Conservation (phyloP, 2,797 vertebrate genomes). For the Apogon hyalosoma region DNA sequence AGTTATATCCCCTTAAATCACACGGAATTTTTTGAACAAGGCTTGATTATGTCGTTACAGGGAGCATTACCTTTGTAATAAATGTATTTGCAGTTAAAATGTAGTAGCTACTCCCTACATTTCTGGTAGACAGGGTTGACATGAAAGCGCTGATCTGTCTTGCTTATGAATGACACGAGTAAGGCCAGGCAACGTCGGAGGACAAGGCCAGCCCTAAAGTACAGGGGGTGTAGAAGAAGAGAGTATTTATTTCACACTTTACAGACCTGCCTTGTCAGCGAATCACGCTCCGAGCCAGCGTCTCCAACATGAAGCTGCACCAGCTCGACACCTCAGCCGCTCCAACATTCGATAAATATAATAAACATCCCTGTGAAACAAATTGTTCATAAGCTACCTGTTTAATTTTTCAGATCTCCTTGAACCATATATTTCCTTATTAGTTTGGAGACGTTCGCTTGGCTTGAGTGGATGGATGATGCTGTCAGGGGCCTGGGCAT, state of each 20-base stretch:
- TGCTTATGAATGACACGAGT: constrained; percentile 57
- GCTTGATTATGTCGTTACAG: no score
- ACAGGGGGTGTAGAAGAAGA: constrained; percentile 65
- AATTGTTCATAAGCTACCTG: constrained; percentile 99
- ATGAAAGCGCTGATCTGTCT: constrained; percentile 49
- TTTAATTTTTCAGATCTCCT: constrained; percentile 99
- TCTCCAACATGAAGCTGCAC: constrained; percentile 52
- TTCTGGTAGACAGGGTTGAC: neutral
- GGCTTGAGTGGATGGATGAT: constrained; percentile 97
- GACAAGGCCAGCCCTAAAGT: constrained; percentile 55
- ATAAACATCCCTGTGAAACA: constrained; percentile 97
- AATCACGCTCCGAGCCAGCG: constrained; percentile 77
- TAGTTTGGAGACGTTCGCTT: constrained; percentile 96
- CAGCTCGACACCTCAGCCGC: constrained; percentile 82
- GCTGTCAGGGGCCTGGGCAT: constrained; percentile 96
- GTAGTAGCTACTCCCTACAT: no score
- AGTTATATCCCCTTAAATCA: no score
- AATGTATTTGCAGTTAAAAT: no score
- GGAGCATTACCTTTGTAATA: no score
- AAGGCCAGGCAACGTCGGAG: constrained; percentile 52
- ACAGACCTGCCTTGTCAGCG: constrained; percentile 76
- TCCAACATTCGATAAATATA: constrained; percentile 95
- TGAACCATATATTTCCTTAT: constrained; percentile 99
- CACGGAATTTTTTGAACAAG: no score
- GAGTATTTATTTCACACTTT: constrained; percentile 86